A percentile compares a stretch with the other conserved stretches of the same genome.
These are phyloP conservation scores for Electrophaes corylata DNA, from an alignment of 2,888 invertebrate genomes.

Conservation along the genomic window DNA sequence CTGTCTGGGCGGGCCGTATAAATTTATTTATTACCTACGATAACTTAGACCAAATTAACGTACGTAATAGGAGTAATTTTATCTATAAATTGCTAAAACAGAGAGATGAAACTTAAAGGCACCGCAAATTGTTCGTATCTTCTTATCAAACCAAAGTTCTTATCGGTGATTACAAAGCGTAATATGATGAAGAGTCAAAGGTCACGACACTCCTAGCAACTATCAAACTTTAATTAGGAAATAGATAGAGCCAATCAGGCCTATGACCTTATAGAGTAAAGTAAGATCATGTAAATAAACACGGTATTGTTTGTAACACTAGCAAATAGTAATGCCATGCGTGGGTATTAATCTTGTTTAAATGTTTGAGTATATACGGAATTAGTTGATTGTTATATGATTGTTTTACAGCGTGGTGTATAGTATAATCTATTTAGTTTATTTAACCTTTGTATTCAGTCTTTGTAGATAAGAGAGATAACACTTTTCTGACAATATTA, in stretches of 20 bases:
- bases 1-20: constrained; percentile 1
- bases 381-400: background rate
- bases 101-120: constrained; percentile 7
- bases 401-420: background rate
- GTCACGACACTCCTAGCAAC: constrained; percentile 9
- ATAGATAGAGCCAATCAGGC: constrained; percentile 9
- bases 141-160: background rate
- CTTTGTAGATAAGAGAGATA: background rate
- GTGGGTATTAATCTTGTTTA: background rate
- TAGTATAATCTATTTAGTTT: background rate
- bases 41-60: background rate
- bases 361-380: background rate
- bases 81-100: background rate
- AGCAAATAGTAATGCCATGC: background rate
- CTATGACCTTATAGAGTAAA: background rate
- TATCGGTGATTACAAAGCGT: background rate
- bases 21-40: constrained; percentile 1
- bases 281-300: constrained; percentile 7
- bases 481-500: background rate
- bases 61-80: too few relatives aligned
- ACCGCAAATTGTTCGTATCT: background rate
- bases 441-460: background rate
- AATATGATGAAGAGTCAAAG: constrained; percentile 8
- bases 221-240: constrained; percentile 20
- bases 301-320: too few relatives aligned